Conservation (phyloP, 2,888 invertebrate species). For the Odiellus spinosus region DNA sequence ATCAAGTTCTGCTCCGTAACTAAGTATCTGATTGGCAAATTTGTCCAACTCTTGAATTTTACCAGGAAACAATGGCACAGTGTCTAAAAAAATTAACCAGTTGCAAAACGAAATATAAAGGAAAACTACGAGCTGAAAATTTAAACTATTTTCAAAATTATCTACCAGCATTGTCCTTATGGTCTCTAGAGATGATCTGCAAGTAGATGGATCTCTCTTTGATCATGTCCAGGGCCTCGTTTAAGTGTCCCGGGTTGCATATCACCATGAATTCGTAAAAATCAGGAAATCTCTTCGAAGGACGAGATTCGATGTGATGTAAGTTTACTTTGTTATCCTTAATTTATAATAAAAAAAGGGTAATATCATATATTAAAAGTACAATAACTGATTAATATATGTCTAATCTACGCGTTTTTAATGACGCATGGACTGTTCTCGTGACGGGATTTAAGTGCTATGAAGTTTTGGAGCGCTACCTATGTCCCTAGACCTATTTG, state of each 20-base stretch:
- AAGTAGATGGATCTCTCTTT: conserved; percentile 56
- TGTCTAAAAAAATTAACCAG: conserved; percentile 35
- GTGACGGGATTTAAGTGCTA: no score
- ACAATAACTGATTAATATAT: no score
- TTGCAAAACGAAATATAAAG: no score
- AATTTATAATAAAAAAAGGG: conserved; percentile 5
- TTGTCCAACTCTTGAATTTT: conserved; percentile 86
- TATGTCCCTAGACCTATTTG: no score
- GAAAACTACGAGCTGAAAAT: no score
- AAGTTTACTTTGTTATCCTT: conserved; percentile 51
- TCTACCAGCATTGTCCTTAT: conserved; percentile 50
- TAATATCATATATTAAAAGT: no score
- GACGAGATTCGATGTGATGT: conserved; percentile 81
- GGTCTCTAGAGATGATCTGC: conserved; percentile 64
- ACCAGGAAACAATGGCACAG: conserved; percentile 82
- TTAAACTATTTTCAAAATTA: no score
- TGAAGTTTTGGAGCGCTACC: no score
- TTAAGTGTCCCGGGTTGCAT: conserved; percentile 63
- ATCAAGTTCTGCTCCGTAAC: conserved; percentile 81
- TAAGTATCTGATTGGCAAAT: conserved; percentile 81
- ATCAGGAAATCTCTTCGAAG: conserved; percentile 56
- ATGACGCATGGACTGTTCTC: no score
- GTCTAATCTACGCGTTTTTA: no score
- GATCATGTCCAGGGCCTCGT: conserved; percentile 48
- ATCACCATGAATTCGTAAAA: conserved; percentile 89